These are phyloP conservation scores for Heliconius eleuchia DNA, from an alignment of 1,140 invertebrate genomes.

Conservation along the genomic window DNA sequence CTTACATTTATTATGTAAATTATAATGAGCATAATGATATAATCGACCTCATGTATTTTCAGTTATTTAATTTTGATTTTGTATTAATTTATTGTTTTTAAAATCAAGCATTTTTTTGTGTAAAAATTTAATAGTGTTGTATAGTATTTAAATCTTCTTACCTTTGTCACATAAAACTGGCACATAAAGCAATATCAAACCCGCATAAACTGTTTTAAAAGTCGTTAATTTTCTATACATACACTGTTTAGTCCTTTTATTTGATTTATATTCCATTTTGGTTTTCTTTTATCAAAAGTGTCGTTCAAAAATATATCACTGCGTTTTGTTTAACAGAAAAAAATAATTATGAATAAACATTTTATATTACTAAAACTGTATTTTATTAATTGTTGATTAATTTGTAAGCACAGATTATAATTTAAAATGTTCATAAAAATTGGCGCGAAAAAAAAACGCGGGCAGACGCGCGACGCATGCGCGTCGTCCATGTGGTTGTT, in stretches of 20 bases:
- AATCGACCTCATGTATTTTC: neutral
- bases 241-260: constrained; percentile 12
- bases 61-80: neutral
- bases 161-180: constrained; percentile 58
- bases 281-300: neutral
- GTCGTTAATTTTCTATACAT: constrained; percentile 46
- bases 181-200: constrained; percentile 61
- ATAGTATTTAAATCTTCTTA: constrained; percentile 29
- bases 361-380: no score
- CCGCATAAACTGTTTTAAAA: constrained; percentile 54
- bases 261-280: neutral
- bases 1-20: constrained; percentile 4
- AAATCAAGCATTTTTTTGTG: neutral
- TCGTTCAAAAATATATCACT: neutral
- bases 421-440: constrained; percentile 3
- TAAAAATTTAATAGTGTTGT: no score
- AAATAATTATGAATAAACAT: neutral
- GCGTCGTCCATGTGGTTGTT: constrained; percentile 22
- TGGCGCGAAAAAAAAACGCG: constrained; percentile 28
- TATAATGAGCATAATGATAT: neutral
- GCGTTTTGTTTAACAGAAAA: neutral
- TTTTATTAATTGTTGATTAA: neutral
- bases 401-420: neutral
- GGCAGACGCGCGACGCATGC: constrained; percentile 23
- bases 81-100: neutral